phyloP scores from a whole-genome alignment of 1,140 invertebrate species.

The Acromyrmex heyeri region DNA sequence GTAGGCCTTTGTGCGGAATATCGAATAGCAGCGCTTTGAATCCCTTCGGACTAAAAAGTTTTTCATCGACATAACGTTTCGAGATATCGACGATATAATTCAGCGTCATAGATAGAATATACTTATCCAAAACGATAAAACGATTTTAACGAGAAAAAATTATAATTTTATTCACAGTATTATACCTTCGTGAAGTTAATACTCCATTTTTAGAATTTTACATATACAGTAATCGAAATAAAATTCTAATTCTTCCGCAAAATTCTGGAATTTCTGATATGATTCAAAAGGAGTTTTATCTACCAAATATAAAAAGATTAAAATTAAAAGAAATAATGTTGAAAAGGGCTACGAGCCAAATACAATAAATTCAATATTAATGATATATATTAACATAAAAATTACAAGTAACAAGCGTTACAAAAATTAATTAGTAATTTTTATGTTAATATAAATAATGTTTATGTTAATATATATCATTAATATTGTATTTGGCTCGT shows the following conservation, averaged over 20 bases:
- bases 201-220: neutral
- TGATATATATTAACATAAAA: too few relatives aligned
- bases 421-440: too few relatives aligned
- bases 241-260: neutral
- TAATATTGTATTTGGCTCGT: too few relatives aligned
- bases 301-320: neutral
- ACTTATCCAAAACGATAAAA: conserved; percentile 23
- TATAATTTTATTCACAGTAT: neutral
- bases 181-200: neutral
- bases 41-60: conserved; percentile 49
- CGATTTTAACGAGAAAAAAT: neutral
- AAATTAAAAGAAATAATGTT: too few relatives aligned
- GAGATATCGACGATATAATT: conserved; percentile 30
- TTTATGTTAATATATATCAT: too few relatives aligned
- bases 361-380: neutral
- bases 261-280: neutral
- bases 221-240: neutral
- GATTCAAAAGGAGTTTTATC: neutral
- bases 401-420: too few relatives aligned
- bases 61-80: conserved; percentile 56
- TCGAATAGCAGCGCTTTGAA: conserved; percentile 55
- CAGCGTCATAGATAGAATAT: neutral
- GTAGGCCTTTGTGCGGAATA: conserved; percentile 59
- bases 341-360: too few relatives aligned
- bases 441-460: too few relatives aligned